Percentiles rank a stretch among this genome's conserved stretches.
phyloP scores from a whole-genome alignment of 2,113 vertebrate species.

The Eretmochelys imbricata region DNA sequence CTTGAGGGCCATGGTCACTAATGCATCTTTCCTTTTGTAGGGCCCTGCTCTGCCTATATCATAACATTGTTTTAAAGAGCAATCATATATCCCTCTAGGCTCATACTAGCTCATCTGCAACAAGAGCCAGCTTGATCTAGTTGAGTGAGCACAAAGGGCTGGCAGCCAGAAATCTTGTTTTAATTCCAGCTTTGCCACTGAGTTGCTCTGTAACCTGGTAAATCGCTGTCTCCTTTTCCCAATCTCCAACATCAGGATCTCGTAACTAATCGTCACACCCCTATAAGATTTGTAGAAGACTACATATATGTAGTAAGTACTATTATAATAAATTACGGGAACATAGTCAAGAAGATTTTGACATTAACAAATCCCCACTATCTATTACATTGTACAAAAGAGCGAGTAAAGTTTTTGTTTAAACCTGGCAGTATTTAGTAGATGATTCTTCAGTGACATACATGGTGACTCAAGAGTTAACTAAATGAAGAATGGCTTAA shows the following conservation, averaged over 20 bases:
- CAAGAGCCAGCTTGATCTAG: background rate
- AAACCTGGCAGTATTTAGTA: too few species aligned
- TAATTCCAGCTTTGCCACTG: background rate
- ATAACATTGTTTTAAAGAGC: background rate
- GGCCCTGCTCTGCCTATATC: background rate
- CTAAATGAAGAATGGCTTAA: too few species aligned
- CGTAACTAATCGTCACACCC: background rate
- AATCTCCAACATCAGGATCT: background rate
- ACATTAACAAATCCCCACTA: too few species aligned
- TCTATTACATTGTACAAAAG: too few species aligned
- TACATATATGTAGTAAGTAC: background rate
- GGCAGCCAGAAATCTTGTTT: background rate
- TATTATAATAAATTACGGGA: background rate
- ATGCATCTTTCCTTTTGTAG: background rate
- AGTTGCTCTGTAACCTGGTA: background rate
- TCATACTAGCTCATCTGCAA: too few species aligned
- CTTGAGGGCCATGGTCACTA: background rate
- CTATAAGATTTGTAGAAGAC: background rate
- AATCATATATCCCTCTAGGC: background rate
- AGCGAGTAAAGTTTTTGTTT: background rate
- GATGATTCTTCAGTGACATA: too few species aligned
- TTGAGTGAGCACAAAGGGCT: background rate
- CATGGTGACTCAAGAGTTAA: too few species aligned
- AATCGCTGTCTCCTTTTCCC: background rate
- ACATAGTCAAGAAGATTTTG: rapidly evolving